phyloP scores from a whole-genome alignment of 1,140 invertebrate genomes.

The Drosophila sp. region DNA sequence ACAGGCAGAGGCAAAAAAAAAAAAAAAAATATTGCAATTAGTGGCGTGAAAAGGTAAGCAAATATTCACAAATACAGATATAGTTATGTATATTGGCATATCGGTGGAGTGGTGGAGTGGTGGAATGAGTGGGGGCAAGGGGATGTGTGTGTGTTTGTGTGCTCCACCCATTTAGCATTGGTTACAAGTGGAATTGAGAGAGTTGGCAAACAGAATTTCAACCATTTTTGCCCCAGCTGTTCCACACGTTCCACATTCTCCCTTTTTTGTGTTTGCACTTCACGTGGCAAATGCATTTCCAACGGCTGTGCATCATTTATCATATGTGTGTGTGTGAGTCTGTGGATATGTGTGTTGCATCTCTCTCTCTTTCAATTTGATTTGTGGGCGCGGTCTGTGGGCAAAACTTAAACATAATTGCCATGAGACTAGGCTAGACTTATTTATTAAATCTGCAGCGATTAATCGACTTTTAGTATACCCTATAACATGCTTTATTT shows the following conservation, averaged over 20 bases:
- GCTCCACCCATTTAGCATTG: constrained; percentile 4
- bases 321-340: background rate
- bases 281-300: constrained; percentile 64
- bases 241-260: constrained; percentile 11
- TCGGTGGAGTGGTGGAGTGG: background rate
- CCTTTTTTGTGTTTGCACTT: constrained; percentile 49
- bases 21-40: constrained; percentile 13
- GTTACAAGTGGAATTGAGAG: constrained; percentile 3
- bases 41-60: constrained; percentile 17
- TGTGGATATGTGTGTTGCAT: background rate
- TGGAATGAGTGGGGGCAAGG: background rate
- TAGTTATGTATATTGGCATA: constrained; percentile 12
- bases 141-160: too few species aligned
- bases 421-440: background rate
- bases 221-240: constrained; percentile 1
- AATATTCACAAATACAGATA: background rate
- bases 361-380: constrained; percentile 10
- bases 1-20: background rate
- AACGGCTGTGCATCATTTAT: constrained; percentile 18
- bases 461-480: background rate
- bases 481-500: background rate
- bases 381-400: constrained; percentile 12
- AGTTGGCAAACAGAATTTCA: constrained; percentile 1
- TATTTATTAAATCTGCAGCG: background rate
- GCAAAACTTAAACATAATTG: constrained; percentile 19